Evolutionary conservation across 2,797 vertebrate species (phyloP), one percentile per base, ranked within the genome.

Genomic region (Schizothorax lantsangensis): DNA sequence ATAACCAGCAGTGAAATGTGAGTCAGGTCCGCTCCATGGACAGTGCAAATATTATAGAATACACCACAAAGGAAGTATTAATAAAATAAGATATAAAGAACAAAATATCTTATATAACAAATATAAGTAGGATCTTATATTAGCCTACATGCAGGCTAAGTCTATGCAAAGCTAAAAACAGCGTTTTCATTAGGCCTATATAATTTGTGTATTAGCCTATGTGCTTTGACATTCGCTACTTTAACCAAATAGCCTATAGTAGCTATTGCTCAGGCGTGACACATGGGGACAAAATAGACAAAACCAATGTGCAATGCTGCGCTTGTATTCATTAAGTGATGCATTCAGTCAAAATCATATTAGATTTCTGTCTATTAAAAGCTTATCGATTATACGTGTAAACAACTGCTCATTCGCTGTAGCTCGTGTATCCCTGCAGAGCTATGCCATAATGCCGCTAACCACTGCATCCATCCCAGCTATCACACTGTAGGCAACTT

Each of bases 401-500:
- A 79, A 79, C 26, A 64, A 62, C 30, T 12, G 77, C 19, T 57
- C 26, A 2, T 47, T 73, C n/a, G n/a, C 14, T 7, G 7, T 47
- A 40, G n/a, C 10, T 23, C 64, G n/a, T 15, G 38, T 4, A 7
- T 77, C 33, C 62, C 26, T 54, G 33, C 33, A 68, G 54, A 84
- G 87, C 84, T 3, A 21, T 19, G 52, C 69, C 0, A 89, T 73
- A 36, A 40, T n/a, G 36, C 49, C 26, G 49, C 59, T 78, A 59
- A 78, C 30, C 36, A 19, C 81, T 40, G 49, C 66, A 59, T 30
- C 66, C 17, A 30, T 49, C 54, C 23, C 23, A 40, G 64, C 69
- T 69, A 26, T 40, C 38, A 74, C 11, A 26, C 47, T 23, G 26
- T 26, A 71, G 52, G 45, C 79, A 85, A 89, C 96, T 99, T 95